Percentiles rank a stretch among this genome's conserved stretches.
phyloP scores from a whole-genome alignment of 1,140 invertebrate genomes.

The Monochamus saltuarius region DNA sequence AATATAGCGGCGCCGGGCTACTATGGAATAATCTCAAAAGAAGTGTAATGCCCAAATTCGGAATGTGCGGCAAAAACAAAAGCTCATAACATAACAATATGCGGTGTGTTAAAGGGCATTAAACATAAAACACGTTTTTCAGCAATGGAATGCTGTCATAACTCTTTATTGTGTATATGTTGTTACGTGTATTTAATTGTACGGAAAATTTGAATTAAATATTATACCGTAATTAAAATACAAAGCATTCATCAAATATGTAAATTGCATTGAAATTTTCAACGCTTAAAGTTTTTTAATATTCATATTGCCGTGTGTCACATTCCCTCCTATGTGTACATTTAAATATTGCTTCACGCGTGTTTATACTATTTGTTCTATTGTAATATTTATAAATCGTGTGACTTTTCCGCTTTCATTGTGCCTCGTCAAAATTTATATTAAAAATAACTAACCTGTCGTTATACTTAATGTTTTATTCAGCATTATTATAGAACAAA shows the following conservation, averaged over 20 bases:
- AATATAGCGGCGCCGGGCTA: no score
- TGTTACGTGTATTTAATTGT: constrained; percentile 49
- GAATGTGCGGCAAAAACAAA: background rate
- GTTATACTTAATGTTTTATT: background rate
- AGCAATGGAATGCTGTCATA: constrained; percentile 42
- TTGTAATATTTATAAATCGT: constrained; percentile 14
- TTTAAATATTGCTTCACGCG: constrained; percentile 27
- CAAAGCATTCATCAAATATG: constrained; percentile 52
- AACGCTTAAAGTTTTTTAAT: constrained; percentile 49
- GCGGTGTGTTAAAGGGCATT: constrained; percentile 27
- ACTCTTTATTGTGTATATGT: constrained; percentile 39
- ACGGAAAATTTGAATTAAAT: constrained; percentile 52
- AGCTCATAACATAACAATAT: constrained; percentile 3
- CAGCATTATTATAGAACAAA: no score
- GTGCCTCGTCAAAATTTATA: constrained; percentile 2
- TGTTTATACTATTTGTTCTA: constrained; percentile 12
- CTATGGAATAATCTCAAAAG: no score
- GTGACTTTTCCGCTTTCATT: constrained; percentile 12
- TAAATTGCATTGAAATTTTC: constrained; percentile 50
- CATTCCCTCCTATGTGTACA: constrained; percentile 29
- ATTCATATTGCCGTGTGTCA: constrained; percentile 43
- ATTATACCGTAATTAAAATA: constrained; percentile 51
- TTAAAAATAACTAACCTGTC: constrained; percentile 1
- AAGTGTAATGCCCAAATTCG: background rate
- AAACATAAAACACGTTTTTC: constrained; percentile 39